Evolutionary conservation across 35 echinoderm and acorn worm genomes (phyloP).

Genomic region (Apostichopus californicus): DNA sequence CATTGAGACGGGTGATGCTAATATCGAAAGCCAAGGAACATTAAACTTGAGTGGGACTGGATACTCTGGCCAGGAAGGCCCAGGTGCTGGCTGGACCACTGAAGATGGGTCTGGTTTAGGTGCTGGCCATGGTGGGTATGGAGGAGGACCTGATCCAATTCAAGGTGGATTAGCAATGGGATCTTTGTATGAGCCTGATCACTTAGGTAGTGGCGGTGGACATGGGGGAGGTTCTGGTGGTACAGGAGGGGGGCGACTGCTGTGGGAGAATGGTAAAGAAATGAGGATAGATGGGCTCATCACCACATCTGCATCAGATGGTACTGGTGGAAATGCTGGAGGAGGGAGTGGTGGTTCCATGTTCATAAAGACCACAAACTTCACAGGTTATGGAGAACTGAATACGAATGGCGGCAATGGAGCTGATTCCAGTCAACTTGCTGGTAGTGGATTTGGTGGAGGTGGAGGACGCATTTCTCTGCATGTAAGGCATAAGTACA

Average conservation of each 20-base stretch:
- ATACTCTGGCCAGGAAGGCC: constrained; percentile 53
- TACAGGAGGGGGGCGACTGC: constrained; percentile 70
- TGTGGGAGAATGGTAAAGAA: constrained; percentile 77
- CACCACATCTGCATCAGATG: constrained; percentile 56
- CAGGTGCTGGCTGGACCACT: constrained; percentile 74
- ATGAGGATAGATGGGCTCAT: constrained; percentile 79
- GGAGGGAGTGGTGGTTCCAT: constrained; percentile 92
- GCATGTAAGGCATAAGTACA: constrained; percentile 73
- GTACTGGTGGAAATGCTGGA: constrained; percentile 67
- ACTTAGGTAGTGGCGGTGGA: constrained; percentile 84
- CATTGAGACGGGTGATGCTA: constrained; percentile 75
- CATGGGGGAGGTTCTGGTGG: constrained; percentile 81
- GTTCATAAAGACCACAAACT: constrained; percentile 76
- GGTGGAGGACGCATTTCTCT: constrained; percentile 86
- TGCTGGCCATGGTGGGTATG: constrained; percentile 87
- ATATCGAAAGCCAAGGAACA: constrained; percentile 79
- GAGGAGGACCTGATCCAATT: constrained; percentile 73
- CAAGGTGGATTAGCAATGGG: constrained; percentile 76
- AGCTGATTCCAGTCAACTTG: background rate
- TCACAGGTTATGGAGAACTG: constrained; percentile 89
- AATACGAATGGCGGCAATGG: constrained; percentile 86
- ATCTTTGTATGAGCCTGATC: constrained; percentile 71
- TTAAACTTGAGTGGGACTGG: constrained; percentile 82
- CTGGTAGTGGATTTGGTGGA: constrained; percentile 76
- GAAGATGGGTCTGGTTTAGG: constrained; percentile 65